These are phyloP conservation scores for Myripristis murdjan DNA, from an alignment of 2,797 vertebrate species.

Conservation along the genomic window DNA sequence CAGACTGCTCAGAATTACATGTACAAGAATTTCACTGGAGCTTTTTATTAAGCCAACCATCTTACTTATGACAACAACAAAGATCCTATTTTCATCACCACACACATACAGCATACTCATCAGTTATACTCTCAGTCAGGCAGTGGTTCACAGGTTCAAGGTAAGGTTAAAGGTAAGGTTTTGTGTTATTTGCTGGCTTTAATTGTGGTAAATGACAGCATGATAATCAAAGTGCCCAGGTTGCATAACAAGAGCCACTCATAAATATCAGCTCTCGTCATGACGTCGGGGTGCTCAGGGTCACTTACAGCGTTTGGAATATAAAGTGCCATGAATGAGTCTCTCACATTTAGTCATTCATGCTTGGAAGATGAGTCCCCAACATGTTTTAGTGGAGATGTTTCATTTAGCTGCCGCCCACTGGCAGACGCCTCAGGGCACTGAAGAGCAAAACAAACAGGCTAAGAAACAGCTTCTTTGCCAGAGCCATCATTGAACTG, in stretches of 20 bases:
- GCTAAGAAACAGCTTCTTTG: too few species aligned
- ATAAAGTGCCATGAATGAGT: too few species aligned
- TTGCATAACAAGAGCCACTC: slow-evolving; percentile 24
- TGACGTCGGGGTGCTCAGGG: not conserved
- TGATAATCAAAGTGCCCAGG: slow-evolving; percentile 14
- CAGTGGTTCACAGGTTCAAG: slow-evolving; percentile 12
- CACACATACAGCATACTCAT: not conserved
- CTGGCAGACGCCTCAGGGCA: too few species aligned
- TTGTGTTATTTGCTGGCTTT: not conserved
- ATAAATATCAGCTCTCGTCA: slow-evolving; percentile 4
- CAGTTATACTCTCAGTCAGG: not conserved
- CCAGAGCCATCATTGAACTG: too few species aligned
- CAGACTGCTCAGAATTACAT: not conserved
- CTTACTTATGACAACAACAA: not conserved
- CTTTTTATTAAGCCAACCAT: not conserved
- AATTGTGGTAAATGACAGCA: slow-evolving; percentile 26
- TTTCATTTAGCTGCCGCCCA: too few species aligned
- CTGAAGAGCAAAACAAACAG: too few species aligned
- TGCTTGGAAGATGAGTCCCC: too few species aligned
- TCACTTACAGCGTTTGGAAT: not conserved
- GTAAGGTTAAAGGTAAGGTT: slow-evolving; percentile 23
- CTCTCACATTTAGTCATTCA: too few species aligned
- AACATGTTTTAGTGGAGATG: too few species aligned
- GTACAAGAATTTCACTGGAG: not conserved
- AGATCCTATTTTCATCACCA: not conserved